A percentile compares a stretch with the other conserved stretches of the same genome.
These are phyloP conservation scores for Drosophila erecta DNA, from an alignment of 1,140 invertebrate genomes.

Conservation along the genomic window DNA sequence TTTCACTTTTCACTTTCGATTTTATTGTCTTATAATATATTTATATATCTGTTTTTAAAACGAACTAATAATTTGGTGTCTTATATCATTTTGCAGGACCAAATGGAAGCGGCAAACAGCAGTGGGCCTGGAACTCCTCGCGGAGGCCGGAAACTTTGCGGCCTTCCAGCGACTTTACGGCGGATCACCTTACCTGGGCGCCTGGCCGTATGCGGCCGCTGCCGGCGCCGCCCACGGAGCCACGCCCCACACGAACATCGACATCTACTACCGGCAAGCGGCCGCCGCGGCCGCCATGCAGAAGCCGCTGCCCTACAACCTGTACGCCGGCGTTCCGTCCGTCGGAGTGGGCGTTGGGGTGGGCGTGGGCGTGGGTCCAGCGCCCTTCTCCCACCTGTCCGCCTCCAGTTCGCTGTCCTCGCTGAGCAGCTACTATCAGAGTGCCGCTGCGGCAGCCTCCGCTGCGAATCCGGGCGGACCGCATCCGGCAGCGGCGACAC, in stretches of 20 bases:
- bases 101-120: constrained; percentile 99
- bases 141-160: constrained; percentile 98
- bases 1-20: too few relatives aligned
- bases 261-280: constrained; percentile 91
- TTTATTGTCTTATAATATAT: too few relatives aligned
- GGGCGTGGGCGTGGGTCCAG: constrained; percentile 49
- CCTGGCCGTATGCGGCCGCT: constrained; percentile 86
- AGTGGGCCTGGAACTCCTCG: constrained; percentile 97
- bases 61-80: too few relatives aligned
- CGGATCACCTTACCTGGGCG: constrained; percentile 88
- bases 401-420: constrained; percentile 84
- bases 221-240: constrained; percentile 84
- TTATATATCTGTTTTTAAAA: too few relatives aligned
- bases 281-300: constrained; percentile 90
- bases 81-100: constrained; percentile 89
- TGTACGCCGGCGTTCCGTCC: constrained; percentile 81
- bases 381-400: constrained; percentile 82
- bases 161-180: constrained; percentile 97
- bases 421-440: constrained; percentile 83
- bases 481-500: constrained; percentile 10
- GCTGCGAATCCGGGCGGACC: constrained; percentile 39
- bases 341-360: constrained; percentile 37
- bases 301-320: constrained; percentile 93
- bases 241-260: constrained; percentile 88
- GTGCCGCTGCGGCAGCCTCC: constrained; percentile 65